A percentile compares a stretch with the other conserved stretches of the same genome.
Evolutionary conservation across 2,888 invertebrate genomes (phyloP).

Genomic region (Theodoxus fluviatilis): DNA sequence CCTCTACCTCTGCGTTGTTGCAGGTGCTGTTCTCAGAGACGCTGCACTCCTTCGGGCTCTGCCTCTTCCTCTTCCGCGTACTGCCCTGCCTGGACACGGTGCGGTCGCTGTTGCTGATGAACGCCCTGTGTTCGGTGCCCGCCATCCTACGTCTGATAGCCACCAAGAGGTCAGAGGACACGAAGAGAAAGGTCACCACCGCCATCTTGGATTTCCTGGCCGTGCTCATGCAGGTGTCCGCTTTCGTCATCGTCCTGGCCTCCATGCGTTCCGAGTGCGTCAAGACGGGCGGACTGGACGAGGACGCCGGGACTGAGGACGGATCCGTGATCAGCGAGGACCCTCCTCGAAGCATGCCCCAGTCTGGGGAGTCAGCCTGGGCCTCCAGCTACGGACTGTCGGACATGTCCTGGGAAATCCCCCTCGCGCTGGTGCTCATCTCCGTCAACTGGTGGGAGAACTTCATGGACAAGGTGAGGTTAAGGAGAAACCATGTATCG

Average conservation of each 20-base stretch:
- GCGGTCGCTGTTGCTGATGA: slow-evolving; percentile 52
- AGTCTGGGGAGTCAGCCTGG: slow-evolving; percentile 28
- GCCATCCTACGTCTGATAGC: slow-evolving; percentile 47
- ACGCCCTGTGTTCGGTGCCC: slow-evolving; percentile 50
- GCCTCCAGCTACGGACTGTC: slow-evolving; percentile 34
- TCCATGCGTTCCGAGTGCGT: slow-evolving; percentile 41
- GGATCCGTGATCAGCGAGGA: neutral
- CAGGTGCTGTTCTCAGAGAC: slow-evolving; percentile 39
- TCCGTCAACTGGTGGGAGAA: slow-evolving; percentile 88
- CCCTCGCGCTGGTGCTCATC: slow-evolving; percentile 73
- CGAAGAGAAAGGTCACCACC: slow-evolving; percentile 41
- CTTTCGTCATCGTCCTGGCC: slow-evolving; percentile 47
- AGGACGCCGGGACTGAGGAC: slow-evolving; percentile 13
- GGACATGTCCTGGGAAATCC: slow-evolving; percentile 70
- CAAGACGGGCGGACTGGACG: slow-evolving; percentile 15
- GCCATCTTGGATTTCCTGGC: slow-evolving; percentile 51
- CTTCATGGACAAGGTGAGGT: slow-evolving; percentile 69
- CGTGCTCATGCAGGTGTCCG: slow-evolving; percentile 52
- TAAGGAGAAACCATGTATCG: too few species aligned
- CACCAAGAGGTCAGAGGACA: slow-evolving; percentile 47
- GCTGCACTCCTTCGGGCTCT: slow-evolving; percentile 47
- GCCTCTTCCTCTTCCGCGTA: slow-evolving; percentile 54
- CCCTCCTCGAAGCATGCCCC: slow-evolving; percentile 19
- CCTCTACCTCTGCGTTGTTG: neutral
- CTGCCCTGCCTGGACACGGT: slow-evolving; percentile 56